Base-by-base conservation (phyloP, 2,797 vertebrate species). In the Cuniculus paca region DNA sequence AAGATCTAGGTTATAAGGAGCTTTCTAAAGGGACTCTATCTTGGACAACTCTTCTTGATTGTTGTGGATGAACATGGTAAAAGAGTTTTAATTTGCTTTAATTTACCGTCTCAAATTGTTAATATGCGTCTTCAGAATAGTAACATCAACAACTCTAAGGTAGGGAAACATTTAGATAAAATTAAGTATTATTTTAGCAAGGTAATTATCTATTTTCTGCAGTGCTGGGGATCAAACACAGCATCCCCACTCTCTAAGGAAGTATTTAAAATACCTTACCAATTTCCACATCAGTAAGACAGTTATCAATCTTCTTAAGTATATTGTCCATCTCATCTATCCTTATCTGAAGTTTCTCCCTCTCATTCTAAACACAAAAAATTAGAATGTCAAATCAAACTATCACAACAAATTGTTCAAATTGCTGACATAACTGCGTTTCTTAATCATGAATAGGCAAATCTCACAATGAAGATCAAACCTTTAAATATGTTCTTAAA, bases 231-330 rank as follows among this genome's bases (percentile, higher is more conserved):
- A 68, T 70, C 20, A 31, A 86, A 36, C 63, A 26, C 13, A 87
- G 26, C 60, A 31, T 54, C 36, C 17, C 24, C 34, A 90, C 7
- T 2, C 31, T 19, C 17, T 9, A 39, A 60, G 26, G 93, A 54
- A 11, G 12, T 65, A 74, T 95, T 90, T 90, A 75, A 96, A 95
- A 96, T 74, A 97, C 88, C 7, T 97, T 87, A 99, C 99, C 98
- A 85, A 90, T 97, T 91, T 98, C 96, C 88, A 99, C 90, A 68
- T 91, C 94, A 94, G 19, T 75, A 22, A 98, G 84, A n/a, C 97
- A 98, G 54, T 92, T 96, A 97, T 98, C 97, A 13, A 98, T 98
- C 97, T 99, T 98, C 96, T 97, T 95, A 8, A 98, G 77, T 77
- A 98, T 52, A 34, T 74, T 96, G 95, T 98, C 97, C 93, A 98